A percentile compares a stretch with the other conserved stretches of the same genome.
These are phyloP conservation scores for Nicator chloris DNA, from an alignment of 2,113 vertebrate genomes.

Conservation along the genomic window DNA sequence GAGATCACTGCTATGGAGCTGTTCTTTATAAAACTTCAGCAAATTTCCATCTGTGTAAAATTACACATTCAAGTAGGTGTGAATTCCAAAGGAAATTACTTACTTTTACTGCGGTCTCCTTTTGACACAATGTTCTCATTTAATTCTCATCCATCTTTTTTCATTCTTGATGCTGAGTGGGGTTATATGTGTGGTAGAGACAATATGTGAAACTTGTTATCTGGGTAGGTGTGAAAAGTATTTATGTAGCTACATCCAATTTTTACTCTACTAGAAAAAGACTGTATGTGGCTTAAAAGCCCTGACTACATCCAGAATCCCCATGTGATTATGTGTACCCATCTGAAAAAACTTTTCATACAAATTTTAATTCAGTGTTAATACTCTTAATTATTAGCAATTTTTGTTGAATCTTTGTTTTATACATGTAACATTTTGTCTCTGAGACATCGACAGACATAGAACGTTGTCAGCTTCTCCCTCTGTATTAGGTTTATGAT, in stretches of 20 bases:
- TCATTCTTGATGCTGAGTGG: background rate
- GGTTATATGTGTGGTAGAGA: background rate
- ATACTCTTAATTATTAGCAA: background rate
- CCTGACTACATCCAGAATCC: background rate
- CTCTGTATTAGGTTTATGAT: background rate
- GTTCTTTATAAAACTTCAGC: background rate
- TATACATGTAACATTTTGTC: background rate
- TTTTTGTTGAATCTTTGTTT: background rate
- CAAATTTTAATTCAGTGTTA: background rate
- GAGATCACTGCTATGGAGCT: background rate
- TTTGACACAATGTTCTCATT: constrained; percentile 43
- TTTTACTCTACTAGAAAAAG: background rate
- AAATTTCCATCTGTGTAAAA: constrained; percentile 24
- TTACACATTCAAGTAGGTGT: constrained; percentile 17
- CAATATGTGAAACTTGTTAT: background rate
- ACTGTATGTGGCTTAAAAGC: background rate
- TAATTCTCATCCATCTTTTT: constrained; percentile 12
- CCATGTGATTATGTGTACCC: background rate
- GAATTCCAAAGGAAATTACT: constrained; percentile 38
- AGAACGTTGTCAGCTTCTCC: background rate
- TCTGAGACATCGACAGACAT: background rate
- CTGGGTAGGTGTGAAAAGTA: background rate
- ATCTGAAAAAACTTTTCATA: background rate
- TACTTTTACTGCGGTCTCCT: background rate
- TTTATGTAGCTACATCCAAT: background rate